Evolutionary conservation across 1,140 invertebrate genomes (phyloP), one percentile per base, ranked within the genome.

Genomic region (Ceratoteleas bidentatus): DNA sequence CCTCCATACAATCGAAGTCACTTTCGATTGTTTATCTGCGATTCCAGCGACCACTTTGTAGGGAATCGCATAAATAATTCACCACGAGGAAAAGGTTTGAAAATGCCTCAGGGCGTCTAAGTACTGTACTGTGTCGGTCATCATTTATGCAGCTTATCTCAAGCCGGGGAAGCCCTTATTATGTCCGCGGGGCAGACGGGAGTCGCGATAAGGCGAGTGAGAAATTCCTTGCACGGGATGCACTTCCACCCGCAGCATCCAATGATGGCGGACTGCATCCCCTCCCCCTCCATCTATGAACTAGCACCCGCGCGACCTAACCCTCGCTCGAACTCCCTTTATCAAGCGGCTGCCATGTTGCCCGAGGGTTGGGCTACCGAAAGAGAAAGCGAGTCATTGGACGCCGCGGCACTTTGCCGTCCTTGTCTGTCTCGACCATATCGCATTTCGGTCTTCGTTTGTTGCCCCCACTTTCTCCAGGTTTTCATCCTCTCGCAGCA

Each of bases 321-420:
- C 87, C 86, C 87, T 86, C 84, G 69, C 80, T 86, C 84, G 84
- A 88, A 84, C 87, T 88, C 85, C 87, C 88, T 88, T 88, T 87
- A 75, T 83, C 87, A 88, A 85, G 81, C 85, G 78, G 86, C 88
- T 85, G 90, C 90, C 90, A 91, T 91, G 86, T 90, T 91, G 86
- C 70, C 66, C 83, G 87, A 89, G 90, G 90, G 89, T 87, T 88
- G 90, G 90, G 87, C 90, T 82, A 91, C 85, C 86, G 85, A 90
- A 88, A 89, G 86, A 88, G 86, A 85, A 83, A 84, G 69, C 88
- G 81, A 88, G 77, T 89, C 88, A 91, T 91, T 91, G 90, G 90
- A 82, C 87, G 86, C 40, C 53, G 40, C 11, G 40, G 16, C 60
- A 10, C 49, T 75, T 49, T 38, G 36, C 57, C 40, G 53, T 77